These are phyloP conservation scores for Thalpophila matura DNA, from an alignment of 2,888 invertebrate genomes.

Conservation along the genomic window DNA sequence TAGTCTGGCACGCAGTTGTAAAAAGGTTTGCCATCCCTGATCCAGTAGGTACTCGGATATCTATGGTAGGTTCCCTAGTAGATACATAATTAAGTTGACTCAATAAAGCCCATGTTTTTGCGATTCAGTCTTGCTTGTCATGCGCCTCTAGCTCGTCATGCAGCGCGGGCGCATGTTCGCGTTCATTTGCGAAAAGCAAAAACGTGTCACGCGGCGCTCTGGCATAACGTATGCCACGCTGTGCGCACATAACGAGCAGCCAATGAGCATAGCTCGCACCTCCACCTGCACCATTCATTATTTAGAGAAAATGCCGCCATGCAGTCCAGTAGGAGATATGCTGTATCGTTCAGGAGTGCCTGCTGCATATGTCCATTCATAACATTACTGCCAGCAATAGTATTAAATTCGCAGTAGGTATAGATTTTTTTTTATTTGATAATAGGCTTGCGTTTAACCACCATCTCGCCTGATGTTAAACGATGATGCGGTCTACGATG, in stretches of 20 bases:
- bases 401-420: no score
- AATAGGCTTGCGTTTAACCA: no score
- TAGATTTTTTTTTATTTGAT: no score
- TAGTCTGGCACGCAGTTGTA: no score
- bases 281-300: slow-evolving; percentile 31
- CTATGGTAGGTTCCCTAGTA: no score
- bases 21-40: no score
- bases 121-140: slow-evolving; percentile 36
- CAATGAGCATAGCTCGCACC: slow-evolving; percentile 53
- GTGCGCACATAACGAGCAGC: slow-evolving; percentile 49
- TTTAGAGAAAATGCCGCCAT: slow-evolving; percentile 12
- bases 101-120: slow-evolving; percentile 28
- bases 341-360: neutral
- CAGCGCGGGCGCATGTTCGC: slow-evolving; percentile 35
- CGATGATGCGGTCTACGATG: no score
- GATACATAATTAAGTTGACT: neutral
- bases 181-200: slow-evolving; percentile 49
- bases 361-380: no score
- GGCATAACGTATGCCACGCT: slow-evolving; percentile 55
- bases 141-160: slow-evolving; percentile 54
- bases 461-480: no score
- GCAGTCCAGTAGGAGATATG: slow-evolving; percentile 10
- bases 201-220: slow-evolving; percentile 51
- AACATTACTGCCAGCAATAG: no score
- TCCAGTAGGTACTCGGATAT: no score